These are phyloP conservation scores for Zaprionus capensis DNA, from an alignment of 1,140 invertebrate species.

Conservation along the genomic window DNA sequence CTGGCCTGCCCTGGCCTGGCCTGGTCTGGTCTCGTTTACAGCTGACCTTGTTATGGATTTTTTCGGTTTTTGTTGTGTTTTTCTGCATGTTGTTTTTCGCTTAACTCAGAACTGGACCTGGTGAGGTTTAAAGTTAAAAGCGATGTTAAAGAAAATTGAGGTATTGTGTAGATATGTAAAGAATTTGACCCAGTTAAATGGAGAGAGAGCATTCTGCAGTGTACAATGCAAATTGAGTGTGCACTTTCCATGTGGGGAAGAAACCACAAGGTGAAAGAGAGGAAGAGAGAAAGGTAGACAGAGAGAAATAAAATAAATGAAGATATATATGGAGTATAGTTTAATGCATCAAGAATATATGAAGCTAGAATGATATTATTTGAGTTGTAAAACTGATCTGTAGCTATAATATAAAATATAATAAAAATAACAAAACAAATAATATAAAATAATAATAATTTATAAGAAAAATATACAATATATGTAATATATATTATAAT, in stretches of 20 bases:
- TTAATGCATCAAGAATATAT: no score
- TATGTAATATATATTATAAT: no score
- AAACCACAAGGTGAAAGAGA: neutral
- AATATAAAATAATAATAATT: no score
- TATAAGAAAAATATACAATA: no score
- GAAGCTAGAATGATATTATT: no score
- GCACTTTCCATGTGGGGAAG: neutral
- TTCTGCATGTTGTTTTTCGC: constrained; percentile 25
- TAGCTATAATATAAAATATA: no score
- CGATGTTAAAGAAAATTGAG: constrained; percentile 43
- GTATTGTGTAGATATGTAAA: constrained; percentile 47
- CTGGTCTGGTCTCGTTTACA: constrained; percentile 23
- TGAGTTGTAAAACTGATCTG: no score
- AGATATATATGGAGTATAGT: neutral
- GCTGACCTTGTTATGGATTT: constrained; percentile 68
- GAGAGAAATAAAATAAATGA: neutral
- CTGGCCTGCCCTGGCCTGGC: constrained; percentile 26
- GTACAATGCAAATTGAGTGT: constrained; percentile 14
- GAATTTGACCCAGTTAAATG: constrained; percentile 53
- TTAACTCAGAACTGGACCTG: constrained; percentile 47
- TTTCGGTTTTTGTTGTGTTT: constrained; percentile 18
- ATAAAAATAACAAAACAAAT: no score
- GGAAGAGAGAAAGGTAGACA: neutral
- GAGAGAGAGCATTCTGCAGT: constrained; percentile 33
- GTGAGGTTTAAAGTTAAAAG: constrained; percentile 62